Percentiles rank a stretch among this genome's conserved stretches.
Evolutionary conservation across 2,797 vertebrate species (phyloP).

Genomic region (Limosa lapponica): DNA sequence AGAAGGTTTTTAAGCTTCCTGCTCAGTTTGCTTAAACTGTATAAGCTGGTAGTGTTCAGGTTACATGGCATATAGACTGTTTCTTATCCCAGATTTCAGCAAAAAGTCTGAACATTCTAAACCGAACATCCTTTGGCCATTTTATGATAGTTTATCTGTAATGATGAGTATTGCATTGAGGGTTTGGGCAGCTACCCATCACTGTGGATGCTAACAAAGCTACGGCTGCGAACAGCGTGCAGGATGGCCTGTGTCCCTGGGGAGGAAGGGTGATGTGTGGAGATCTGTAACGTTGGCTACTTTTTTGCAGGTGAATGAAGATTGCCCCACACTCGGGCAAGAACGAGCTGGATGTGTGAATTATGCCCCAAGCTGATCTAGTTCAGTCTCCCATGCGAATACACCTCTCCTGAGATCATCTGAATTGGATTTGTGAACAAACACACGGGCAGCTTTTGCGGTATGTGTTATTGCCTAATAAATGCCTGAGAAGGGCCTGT

Average conservation of each 20-base stretch:
- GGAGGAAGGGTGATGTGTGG: too few relatives aligned
- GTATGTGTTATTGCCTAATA: not conserved
- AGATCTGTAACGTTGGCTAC: fast-evolving
- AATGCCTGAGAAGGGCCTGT: not conserved
- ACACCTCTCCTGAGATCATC: not conserved
- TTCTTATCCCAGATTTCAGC: not conserved
- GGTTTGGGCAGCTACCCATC: not conserved
- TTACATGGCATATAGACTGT: fast-evolving
- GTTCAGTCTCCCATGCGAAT: not conserved
- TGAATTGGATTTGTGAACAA: not conserved
- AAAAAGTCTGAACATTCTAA: too few relatives aligned
- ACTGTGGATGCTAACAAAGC: not conserved
- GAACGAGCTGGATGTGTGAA: fast-evolving
- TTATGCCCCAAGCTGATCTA: not conserved
- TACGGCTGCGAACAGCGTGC: not conserved
- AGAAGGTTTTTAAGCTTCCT: not conserved
- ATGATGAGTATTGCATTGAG: not conserved
- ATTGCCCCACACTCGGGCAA: not conserved
- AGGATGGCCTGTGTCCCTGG: not conserved
- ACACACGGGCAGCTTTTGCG: not conserved
- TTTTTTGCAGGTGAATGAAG: not conserved
- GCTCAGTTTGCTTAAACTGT: not conserved
- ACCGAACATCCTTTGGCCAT: not conserved
- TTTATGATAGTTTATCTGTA: not conserved
- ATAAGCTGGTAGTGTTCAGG: too few relatives aligned